Evolutionary conservation across 2,888 invertebrate genomes (phyloP).

Genomic region (Zeuzera pyrina): DNA sequence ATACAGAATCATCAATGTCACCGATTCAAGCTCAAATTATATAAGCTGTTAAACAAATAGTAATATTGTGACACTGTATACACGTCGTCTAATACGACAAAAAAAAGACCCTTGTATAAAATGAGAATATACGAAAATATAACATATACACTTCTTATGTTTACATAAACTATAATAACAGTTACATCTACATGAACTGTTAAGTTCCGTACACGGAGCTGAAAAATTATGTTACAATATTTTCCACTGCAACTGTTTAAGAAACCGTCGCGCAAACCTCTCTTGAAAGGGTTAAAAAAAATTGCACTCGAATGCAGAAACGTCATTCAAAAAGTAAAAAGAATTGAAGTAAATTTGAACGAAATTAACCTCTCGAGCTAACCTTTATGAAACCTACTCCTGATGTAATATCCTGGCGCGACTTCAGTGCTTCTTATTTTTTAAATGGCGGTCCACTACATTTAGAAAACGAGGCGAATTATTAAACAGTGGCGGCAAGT

Average conservation of each 20-base stretch:
- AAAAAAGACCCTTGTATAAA: constrained; percentile 35
- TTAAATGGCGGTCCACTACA: too few species aligned
- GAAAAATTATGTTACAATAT: constrained; percentile 59
- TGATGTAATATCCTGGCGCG: too few species aligned
- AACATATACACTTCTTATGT: constrained; percentile 67
- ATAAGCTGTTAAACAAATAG: too few species aligned
- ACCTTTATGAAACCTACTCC: too few species aligned
- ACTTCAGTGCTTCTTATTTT: too few species aligned
- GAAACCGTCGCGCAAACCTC: constrained; percentile 4
- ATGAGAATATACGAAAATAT: constrained; percentile 61
- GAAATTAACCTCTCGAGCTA: too few species aligned
- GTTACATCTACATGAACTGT: constrained; percentile 34
- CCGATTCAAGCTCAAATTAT: too few species aligned
- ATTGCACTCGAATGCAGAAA: neutral
- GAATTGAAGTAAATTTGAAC: too few species aligned
- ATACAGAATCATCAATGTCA: constrained; percentile 25
- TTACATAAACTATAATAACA: constrained; percentile 69
- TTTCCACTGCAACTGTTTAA: constrained; percentile 22
- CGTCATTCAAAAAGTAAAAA: neutral
- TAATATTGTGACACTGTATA: too few species aligned
- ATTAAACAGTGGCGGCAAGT: constrained; percentile 16
- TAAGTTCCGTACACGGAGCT: constrained; percentile 37
- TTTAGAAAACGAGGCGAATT: too few species aligned
- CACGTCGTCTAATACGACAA: too few species aligned
- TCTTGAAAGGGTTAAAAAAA: neutral